Conservation (phyloP, 1,140 invertebrate genomes). For the Zaprionus tsacasi region DNA sequence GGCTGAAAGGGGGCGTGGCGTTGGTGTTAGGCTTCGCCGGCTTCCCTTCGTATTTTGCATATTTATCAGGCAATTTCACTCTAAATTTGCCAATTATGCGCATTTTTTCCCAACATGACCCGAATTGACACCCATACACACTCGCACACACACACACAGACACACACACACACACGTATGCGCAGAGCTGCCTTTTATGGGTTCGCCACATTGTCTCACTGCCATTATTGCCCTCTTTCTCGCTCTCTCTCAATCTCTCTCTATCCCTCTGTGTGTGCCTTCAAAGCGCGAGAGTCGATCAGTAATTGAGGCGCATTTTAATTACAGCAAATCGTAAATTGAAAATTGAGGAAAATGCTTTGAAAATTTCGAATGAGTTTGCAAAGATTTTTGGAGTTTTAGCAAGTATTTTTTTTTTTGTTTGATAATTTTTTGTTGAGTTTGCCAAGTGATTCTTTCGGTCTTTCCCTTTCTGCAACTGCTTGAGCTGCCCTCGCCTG, state of each 20-base stretch:
- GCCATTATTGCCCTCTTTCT: conserved; percentile 41
- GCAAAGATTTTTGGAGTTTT: not conserved
- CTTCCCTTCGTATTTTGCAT: conserved; percentile 55
- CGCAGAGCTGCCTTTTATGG: conserved; percentile 53
- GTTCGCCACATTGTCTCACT: conserved; percentile 61
- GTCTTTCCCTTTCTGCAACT: not conserved
- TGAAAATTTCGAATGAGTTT: too few relatives aligned
- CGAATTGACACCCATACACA: conserved; percentile 58
- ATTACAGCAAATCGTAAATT: not conserved
- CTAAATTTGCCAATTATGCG: conserved; percentile 77
- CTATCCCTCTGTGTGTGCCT: conserved; percentile 5
- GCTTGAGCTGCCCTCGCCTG: conserved; percentile 19
- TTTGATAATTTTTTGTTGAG: too few relatives aligned
- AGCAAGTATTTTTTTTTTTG: too few relatives aligned
- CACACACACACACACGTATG: conserved; percentile 20
- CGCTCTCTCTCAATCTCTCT: not conserved
- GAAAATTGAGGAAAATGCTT: too few relatives aligned
- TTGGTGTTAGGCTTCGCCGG: conserved; percentile 19
- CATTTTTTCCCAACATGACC: conserved; percentile 70
- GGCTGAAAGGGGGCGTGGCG: not conserved
- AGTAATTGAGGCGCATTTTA: not conserved
- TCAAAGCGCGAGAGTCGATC: conserved; percentile 42
- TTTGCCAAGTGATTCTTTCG: too few relatives aligned
- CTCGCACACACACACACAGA: conserved; percentile 5
- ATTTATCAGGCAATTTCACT: conserved; percentile 75